These are phyloP conservation scores for Harmothoe impar DNA, from an alignment of 2,888 invertebrate genomes.

Conservation along the genomic window DNA sequence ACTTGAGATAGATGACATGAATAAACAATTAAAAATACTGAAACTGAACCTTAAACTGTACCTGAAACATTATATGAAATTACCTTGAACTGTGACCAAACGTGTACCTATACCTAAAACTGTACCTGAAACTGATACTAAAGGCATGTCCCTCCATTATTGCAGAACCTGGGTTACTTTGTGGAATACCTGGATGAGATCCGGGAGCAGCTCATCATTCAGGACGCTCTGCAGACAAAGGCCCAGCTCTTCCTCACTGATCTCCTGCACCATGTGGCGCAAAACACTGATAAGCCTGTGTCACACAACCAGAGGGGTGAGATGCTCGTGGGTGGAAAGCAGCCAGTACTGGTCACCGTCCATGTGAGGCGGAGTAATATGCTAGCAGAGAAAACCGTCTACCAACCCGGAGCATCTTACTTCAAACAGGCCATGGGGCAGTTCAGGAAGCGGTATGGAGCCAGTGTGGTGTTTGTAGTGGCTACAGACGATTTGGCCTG, in stretches of 20 bases:
- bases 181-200: not conserved
- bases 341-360: not conserved
- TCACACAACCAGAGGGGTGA: not conserved
- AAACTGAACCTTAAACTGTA: too few species aligned
- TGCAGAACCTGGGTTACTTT: constrained; percentile 14
- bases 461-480: not conserved
- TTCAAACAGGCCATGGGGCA: constrained; percentile 24
- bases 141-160: too few species aligned
- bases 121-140: too few species aligned
- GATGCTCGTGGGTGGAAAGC: not conserved
- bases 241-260: not conserved
- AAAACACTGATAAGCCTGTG: not conserved
- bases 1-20: too few species aligned
- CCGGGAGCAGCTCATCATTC: not conserved
- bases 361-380: not conserved
- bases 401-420: not conserved
- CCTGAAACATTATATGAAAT: too few species aligned
- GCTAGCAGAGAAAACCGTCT: not conserved
- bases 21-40: too few species aligned
- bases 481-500: not conserved
- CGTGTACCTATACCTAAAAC: too few species aligned
- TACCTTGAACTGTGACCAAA: too few species aligned
- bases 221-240: not conserved
- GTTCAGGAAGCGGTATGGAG: not conserved
- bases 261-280: not conserved